Evolutionary conservation across 2,113 vertebrate genomes (phyloP).

Genomic region (Hemicordylus capensis): DNA sequence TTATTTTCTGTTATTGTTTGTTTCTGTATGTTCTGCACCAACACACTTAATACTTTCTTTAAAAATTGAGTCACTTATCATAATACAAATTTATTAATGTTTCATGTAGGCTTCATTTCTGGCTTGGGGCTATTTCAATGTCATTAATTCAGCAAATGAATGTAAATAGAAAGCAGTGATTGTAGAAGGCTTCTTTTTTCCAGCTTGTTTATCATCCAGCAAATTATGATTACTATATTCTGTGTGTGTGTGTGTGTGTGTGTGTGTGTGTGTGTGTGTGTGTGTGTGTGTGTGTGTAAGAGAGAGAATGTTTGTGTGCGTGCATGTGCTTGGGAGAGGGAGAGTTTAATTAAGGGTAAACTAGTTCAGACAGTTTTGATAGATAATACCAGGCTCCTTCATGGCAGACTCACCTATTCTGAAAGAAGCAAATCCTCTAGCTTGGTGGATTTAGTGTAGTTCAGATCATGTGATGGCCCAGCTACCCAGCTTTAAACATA

Average conservation of each 20-base stretch:
- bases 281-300: too few relatives aligned
- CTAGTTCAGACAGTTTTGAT: constrained; percentile 40
- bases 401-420: neutral
- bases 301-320: too few relatives aligned
- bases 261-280: too few relatives aligned
- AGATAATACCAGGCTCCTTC: constrained; percentile 39
- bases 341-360: constrained; percentile 52
- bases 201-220: constrained; percentile 47
- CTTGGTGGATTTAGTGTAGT: neutral
- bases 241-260: neutral
- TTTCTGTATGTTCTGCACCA: constrained; percentile 55
- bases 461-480: too few relatives aligned
- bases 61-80: constrained; percentile 44
- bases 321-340: too few relatives aligned
- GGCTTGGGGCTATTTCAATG: constrained; percentile 60
- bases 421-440: neutral
- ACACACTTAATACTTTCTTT: constrained; percentile 40
- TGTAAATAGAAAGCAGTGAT: constrained; percentile 58
- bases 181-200: constrained; percentile 39
- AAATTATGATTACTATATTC: constrained; percentile 56
- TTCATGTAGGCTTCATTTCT: constrained; percentile 52
- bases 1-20: constrained; percentile 40
- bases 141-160: constrained; percentile 64
- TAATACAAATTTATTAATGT: constrained; percentile 55
- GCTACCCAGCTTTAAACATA: neutral